Base-by-base conservation (phyloP, 2,113 vertebrate genomes). In the Caloenas nicobarica region DNA sequence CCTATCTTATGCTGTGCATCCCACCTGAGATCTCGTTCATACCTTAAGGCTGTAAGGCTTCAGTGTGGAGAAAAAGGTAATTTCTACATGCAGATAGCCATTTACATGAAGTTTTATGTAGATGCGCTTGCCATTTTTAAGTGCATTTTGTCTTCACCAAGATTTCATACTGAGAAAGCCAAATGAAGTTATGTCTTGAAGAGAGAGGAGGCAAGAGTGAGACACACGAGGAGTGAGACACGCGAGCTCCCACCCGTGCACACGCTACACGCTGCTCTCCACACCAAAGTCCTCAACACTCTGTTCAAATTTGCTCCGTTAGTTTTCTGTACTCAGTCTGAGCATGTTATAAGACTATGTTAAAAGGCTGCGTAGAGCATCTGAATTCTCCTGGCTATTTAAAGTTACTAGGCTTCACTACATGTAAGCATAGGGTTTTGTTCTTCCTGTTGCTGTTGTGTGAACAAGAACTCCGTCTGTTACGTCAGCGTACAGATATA, bases 401-500 rank as follows among this genome's bases (percentile, higher is more conserved):
- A 22, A 51, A 80, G 34, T 70, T 66, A 36, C 38, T 34, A n/a
- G 16, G n/a, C 42, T 38, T 84, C 14, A 0, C 42, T 53, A 36
- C 26, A 7, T 1, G 3, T 10, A 79, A 54, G 26, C 6, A 38
- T 2, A 11, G 16, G 3, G 24, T 12, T 46, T 62, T 62, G 58
- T 34, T 70, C 29, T 68, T 62, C 57, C 46, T 38, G 26, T 11
- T 44, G 42, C 7, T 46, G 33, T 33, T 60, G 7, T 42, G 48
- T 14, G 23, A 92, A 58, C 26, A 78, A 48, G 60, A 64, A 68
- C 36, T 33, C 50, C 25, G 71, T 36, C 48, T 31, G 26, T 60
- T 80, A 60, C 0, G 1, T 1, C 53, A 25, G 29, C 1, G 2
- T 17, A 7, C 29, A 36, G 44, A 69, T 9, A 54, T 3, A 65